Evolutionary conservation across 2,888 invertebrate species (phyloP), one percentile per base, ranked within the genome.

Genomic region (Syrphus vitripennis): DNA sequence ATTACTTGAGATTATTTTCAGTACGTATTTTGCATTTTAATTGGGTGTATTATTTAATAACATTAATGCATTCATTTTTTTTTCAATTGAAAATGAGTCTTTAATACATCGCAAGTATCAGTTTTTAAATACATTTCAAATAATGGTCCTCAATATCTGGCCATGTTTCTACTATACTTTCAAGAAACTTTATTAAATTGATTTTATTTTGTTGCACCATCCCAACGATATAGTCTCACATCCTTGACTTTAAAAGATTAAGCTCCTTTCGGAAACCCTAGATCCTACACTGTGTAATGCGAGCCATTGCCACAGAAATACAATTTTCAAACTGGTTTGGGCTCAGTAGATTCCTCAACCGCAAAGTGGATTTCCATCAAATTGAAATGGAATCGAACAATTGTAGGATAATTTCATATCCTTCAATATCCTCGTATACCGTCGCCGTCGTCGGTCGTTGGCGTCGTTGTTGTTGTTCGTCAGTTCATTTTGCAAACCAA

Each of bases 331-430:
- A 3, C 2, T n/a, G 24, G 16, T 67, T 67, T 37, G 26, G 71
- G n/a, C n/a, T n/a, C 37, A 55, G 21, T 72, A 63, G 70, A 75
- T 86, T 78, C 86, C 57, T 16, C 31, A 78, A 86, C 86, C 86
- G 29, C 86, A 86, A 86, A 84, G 76, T 84, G 72, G 76, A 80
- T 80, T 84, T 84, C 55, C 55, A 67, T 57, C 14, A 59, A 59
- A 76, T 61, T 79, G 45, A 79, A 83, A 71, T 77, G 55, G 55
- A 74, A 77, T 86, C 86, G 81, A 86, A 86, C 81, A 86, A 86
- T 86, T 70, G 77, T 21, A 78, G 81, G 77, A 77, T 86, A 86
- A 86, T 86, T 86, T 77, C 70, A 78, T 77, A 74, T 86, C 78
- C 86, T 76, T 76, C 31, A 59, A 42, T 53, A 57, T 67, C 24